Evolutionary conservation across 1,140 invertebrate species (phyloP).

Genomic region (Littorina saxatilis): DNA sequence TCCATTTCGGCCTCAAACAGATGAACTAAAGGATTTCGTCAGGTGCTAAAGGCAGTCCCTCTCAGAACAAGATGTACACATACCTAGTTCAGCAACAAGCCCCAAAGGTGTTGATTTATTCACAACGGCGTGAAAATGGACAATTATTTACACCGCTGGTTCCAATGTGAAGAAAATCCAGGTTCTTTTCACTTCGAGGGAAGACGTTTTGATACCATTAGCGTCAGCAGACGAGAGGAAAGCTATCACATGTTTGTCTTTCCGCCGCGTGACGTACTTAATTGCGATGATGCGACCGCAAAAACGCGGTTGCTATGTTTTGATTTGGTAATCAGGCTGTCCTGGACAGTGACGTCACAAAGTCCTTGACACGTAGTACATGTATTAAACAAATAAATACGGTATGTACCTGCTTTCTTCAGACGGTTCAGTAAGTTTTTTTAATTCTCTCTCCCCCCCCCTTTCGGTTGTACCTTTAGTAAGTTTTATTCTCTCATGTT

Average conservation of each 20-base stretch:
- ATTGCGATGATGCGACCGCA: background rate
- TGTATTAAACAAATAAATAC: background rate
- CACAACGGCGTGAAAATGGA: background rate
- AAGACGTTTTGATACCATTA: conserved; percentile 8
- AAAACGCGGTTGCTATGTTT: background rate
- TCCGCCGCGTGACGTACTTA: background rate
- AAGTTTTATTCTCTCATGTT: background rate
- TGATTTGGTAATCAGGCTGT: conserved; percentile 11
- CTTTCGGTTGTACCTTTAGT: no score
- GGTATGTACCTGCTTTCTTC: background rate
- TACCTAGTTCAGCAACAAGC: no score
- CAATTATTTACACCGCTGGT: background rate
- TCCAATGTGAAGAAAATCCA: background rate
- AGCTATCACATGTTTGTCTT: background rate
- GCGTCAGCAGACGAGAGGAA: background rate
- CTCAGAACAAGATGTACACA: no score
- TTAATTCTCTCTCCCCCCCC: background rate
- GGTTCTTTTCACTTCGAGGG: background rate
- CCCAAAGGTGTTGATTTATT: background rate
- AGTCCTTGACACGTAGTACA: background rate
- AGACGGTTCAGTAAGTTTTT: background rate
- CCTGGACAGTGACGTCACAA: background rate
- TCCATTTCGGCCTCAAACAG: no score
- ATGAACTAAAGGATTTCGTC: no score
- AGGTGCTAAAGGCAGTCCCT: no score